Base-by-base conservation (phyloP, 1,140 invertebrate genomes). In the Brachionus koreanus region DNA sequence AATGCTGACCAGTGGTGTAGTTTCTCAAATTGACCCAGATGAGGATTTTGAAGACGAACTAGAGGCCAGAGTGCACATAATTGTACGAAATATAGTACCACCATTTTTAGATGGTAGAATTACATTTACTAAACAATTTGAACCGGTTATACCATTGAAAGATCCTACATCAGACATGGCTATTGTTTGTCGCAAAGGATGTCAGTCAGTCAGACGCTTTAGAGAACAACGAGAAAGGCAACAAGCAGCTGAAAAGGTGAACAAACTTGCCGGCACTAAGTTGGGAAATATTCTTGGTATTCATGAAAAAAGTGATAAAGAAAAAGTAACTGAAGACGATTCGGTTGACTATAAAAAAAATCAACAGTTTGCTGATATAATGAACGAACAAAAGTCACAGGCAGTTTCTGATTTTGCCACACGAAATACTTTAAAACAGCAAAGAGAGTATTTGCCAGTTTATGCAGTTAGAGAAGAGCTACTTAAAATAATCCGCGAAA, bases 151-250 rank as follows among this genome's bases (percentile, higher is more conserved):
- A 84, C 95, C 95, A 74, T 93, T 93, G 12, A 91, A 94, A 90
- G 98, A 99, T 90, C 93, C 96, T 0, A 98, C 95, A 25, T 96
- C 94, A 0, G 97, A 99, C 85, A 97, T 99, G 95, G 98, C 98
- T 0, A 89, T 98, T 46, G 93, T 97, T 74, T 92, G 97, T 0
- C 91, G 96, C n/a, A 99, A 99, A 90, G 98, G 97, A 6, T 86
- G 94, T 4, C 91, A 92, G 1, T 88, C 96, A 23, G 98, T 99
- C 0, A 91, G 95, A 77, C 92, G 92, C 0, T 96, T 93, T 86
- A 91, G 98, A 65, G 97, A 99, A 87, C 95, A 98, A 87, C 98
- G 98, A 86, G 98, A 99, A 87, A 89, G 95, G 33, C 92, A 92
- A 57, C 96, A 95, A 88, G 95, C 96, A 0, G 97, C 98, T 86